phyloP scores from a whole-genome alignment of 30 jellyfish, hydroid and myxozoan species.

The Cassiopea andromeda region DNA sequence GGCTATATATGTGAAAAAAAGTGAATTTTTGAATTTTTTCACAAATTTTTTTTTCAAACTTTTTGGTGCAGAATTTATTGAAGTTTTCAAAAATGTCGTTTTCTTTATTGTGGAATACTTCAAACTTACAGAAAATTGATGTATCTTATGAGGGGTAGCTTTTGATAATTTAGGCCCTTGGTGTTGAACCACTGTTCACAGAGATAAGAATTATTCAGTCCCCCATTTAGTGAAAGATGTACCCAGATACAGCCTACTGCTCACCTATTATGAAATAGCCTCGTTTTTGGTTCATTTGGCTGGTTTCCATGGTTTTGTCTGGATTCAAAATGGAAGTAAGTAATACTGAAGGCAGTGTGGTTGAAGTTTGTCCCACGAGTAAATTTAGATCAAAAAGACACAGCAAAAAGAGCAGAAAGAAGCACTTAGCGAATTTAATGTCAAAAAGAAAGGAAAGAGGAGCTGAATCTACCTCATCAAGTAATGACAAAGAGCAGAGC shows the following conservation, averaged over 20 bases:
- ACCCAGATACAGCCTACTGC: neutral
- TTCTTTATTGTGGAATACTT: neutral
- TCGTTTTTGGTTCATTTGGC: neutral
- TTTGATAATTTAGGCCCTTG: neutral
- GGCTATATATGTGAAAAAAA: neutral
- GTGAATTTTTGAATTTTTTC: neutral
- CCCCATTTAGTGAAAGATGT: neutral
- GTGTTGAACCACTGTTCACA: neutral
- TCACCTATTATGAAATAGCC: neutral
- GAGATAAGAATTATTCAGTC: neutral
- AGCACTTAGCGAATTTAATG: neutral
- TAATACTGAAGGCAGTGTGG: neutral
- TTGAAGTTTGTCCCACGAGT: neutral
- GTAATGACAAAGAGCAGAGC: neutral
- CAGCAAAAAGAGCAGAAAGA: neutral
- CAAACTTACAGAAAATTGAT: neutral
- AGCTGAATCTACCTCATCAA: neutral
- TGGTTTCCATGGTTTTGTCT: neutral
- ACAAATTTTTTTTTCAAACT: neutral
- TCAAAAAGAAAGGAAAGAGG: neutral
- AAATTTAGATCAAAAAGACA: neutral
- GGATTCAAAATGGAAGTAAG: neutral
- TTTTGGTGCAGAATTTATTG: neutral
- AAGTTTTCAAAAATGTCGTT: neutral
- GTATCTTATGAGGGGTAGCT: neutral